A percentile compares a stretch with the other conserved stretches of the same genome.
These are phyloP conservation scores for Xiphophorus hellerii DNA, from an alignment of 2,113 vertebrate genomes.

Conservation along the genomic window DNA sequence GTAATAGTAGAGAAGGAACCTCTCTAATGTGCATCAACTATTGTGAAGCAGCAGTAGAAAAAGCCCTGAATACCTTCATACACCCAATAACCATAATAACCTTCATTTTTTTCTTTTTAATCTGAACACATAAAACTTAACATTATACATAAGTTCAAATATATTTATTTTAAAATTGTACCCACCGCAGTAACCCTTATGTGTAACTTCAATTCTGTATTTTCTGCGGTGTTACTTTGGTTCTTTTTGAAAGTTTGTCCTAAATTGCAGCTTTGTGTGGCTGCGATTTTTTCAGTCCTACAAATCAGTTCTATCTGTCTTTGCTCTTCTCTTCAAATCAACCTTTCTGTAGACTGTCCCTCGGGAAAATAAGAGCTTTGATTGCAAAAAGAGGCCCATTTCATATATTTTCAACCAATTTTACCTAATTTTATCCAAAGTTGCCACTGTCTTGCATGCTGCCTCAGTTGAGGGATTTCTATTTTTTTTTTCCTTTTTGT, in stretches of 20 bases:
- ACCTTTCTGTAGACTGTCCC: neutral
- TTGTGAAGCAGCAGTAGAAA: too few species aligned
- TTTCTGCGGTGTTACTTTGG: neutral
- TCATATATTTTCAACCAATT: slow-evolving; percentile 26
- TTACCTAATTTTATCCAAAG: slow-evolving; percentile 29
- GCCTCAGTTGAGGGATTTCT: slow-evolving; percentile 4
- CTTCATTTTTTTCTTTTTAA: neutral
- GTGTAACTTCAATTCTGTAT: neutral
- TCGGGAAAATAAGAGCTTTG: slow-evolving; percentile 19
- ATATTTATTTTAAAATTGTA: neutral
- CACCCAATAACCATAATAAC: neutral
- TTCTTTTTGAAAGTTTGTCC: neutral
- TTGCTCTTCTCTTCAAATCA: slow-evolving; percentile 10
- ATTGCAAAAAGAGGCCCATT: slow-evolving; percentile 5
- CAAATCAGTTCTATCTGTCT: neutral
- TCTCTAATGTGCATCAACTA: too few species aligned
- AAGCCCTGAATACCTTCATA: neutral
- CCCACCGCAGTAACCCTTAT: neutral
- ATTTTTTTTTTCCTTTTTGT: slow-evolving; percentile 3
- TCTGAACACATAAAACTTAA: neutral
- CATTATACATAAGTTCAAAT: neutral
- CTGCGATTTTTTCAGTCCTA: neutral
- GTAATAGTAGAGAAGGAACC: too few species aligned
- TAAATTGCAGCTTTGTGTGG: neutral
- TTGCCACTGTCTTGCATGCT: slow-evolving; percentile 8